Base-by-base conservation (phyloP, 2,797 vertebrate species). In the Molossus molossus region DNA sequence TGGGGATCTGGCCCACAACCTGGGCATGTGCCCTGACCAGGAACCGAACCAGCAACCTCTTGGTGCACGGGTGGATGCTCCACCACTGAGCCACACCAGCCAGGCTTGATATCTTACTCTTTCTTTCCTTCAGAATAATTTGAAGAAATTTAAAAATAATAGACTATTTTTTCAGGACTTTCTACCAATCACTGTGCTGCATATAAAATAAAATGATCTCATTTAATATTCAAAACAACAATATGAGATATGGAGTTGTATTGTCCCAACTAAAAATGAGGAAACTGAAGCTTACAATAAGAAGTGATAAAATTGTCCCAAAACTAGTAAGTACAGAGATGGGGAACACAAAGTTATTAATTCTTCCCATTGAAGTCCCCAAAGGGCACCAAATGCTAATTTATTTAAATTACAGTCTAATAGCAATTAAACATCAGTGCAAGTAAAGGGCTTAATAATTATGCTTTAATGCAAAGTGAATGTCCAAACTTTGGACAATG, bases 81-180 rank as follows among this genome's bases (percentile, higher is more conserved):
- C 40, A 45, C 40, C 40, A 45, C 40, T 45, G 40, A 45, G 40
- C 40, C 40, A 45, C 40, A 45, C 40, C 40, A 45, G 40, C 6
- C 40, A 45, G 40, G 40, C 40, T 90, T 90, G 27, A 69, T 76
- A 45, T 53, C 58, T 50, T 40, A 81, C 15, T 57, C 67, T 75
- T 60, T 53, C 83, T 64, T 53, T 77, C 11, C 40, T 94, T 87
- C 27, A 77, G 50, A 83, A 85, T 33, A 86, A 94, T 77, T 72
- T 95, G 9, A 90, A 87, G 60, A 87, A 58, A 53, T 87, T 91
- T 91, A n/a, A 93, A 95, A 92, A 76, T 62, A 37, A 73, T 5
- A 92, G 20, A 9, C 85, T 65, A 67, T 18, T 64, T 80, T 57
- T 33, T 87, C 53, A 86, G 53, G 45, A 76, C 17, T 57, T 92